Conservation (phyloP, 1,140 invertebrate genomes). For the Lineus longissimus region DNA sequence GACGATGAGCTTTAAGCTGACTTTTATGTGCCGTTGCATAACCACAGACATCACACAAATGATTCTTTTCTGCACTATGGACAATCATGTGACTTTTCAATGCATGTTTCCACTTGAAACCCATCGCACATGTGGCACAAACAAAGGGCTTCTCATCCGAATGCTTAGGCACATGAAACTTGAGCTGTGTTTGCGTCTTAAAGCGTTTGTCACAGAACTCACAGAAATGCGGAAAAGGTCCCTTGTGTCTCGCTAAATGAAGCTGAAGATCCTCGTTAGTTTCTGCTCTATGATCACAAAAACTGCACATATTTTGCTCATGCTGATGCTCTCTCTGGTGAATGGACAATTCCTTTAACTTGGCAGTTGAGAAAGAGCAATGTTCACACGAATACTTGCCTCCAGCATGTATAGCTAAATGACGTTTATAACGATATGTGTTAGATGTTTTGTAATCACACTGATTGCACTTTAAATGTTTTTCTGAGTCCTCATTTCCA, state of each 20-base stretch:
- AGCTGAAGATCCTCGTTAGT: slow-evolving; percentile 49
- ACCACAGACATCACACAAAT: slow-evolving; percentile 60
- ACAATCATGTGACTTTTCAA: slow-evolving; percentile 58
- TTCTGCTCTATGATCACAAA: slow-evolving; percentile 56
- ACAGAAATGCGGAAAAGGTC: slow-evolving; percentile 59
- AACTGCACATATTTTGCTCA: slow-evolving; percentile 54
- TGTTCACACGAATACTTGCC: slow-evolving; percentile 30
- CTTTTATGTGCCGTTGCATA: slow-evolving; percentile 60
- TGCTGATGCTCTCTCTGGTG: slow-evolving; percentile 55
- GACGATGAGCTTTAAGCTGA: slow-evolving; percentile 59
- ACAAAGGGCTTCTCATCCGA: slow-evolving; percentile 57
- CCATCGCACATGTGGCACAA: slow-evolving; percentile 60
- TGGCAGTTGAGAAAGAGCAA: slow-evolving; percentile 34
- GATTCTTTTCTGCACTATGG: slow-evolving; percentile 58
- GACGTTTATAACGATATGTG: slow-evolving; percentile 15
- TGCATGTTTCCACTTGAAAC: slow-evolving; percentile 62
- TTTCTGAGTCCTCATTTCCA: background rate
- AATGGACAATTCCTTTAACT: slow-evolving; percentile 29
- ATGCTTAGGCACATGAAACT: slow-evolving; percentile 60
- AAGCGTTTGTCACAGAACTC: slow-evolving; percentile 57
- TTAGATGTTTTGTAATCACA: slow-evolving; percentile 20
- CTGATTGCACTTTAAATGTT: slow-evolving; percentile 16
- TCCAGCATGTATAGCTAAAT: slow-evolving; percentile 6
- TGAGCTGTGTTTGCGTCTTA: slow-evolving; percentile 56
- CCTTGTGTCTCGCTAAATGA: slow-evolving; percentile 56